Percentiles rank a stretch among this genome's conserved stretches.
Evolutionary conservation across 2,113 vertebrate genomes (phyloP).

Genomic region (Ibidorhyncha struthersii): DNA sequence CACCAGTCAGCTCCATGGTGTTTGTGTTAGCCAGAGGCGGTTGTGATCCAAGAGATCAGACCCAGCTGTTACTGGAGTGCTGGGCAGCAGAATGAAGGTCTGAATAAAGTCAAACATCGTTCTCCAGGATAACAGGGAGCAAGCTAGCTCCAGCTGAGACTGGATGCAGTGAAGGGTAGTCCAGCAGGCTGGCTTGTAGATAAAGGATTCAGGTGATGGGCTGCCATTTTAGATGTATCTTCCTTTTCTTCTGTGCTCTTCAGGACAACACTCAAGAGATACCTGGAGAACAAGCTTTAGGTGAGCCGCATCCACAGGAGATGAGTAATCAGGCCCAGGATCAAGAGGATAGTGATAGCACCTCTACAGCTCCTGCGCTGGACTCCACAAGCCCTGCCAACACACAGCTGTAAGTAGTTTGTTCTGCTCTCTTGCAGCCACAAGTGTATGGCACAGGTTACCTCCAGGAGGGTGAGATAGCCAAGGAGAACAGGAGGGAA

Average conservation of each 20-base stretch:
- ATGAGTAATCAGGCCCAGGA: neutral
- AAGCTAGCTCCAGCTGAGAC: neutral
- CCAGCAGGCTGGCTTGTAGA: neutral
- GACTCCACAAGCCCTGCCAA: constrained; percentile 22
- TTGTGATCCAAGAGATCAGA: neutral
- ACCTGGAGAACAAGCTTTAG: neutral
- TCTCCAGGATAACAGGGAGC: neutral
- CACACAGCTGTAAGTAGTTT: constrained; percentile 63
- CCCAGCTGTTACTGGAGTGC: neutral
- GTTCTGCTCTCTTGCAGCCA: neutral
- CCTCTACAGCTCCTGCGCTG: constrained; percentile 15
- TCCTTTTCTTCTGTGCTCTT: neutral
- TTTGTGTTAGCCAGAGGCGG: neutral
- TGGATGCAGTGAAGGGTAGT: neutral
- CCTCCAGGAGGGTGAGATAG: neutral
- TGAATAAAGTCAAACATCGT: neutral
- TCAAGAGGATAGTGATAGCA: neutral
- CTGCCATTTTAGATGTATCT: neutral
- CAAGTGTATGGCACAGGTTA: neutral
- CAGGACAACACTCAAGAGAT: constrained; percentile 44
- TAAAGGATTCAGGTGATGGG: neutral
- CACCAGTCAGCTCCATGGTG: neutral
- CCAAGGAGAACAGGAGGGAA: neutral
- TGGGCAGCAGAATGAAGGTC: neutral
- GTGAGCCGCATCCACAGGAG: constrained; percentile 20